Conservation (phyloP, 2,888 invertebrate genomes). For the Melipona bicolor region DNA sequence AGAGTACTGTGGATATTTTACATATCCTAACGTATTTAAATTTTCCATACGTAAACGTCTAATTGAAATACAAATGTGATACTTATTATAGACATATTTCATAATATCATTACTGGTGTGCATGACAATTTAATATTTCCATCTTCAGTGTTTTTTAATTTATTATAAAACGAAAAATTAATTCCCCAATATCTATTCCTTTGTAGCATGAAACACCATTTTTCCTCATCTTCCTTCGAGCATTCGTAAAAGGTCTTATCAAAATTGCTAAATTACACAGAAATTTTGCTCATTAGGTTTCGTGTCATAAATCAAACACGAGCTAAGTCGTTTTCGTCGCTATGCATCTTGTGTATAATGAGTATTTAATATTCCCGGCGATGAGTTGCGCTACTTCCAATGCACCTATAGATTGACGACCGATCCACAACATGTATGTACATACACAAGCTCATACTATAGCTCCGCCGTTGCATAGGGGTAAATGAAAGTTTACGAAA, state of each 20-base stretch:
- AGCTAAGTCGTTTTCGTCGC: neutral
- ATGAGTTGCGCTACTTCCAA: slow-evolving; percentile 46
- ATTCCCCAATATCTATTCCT: neutral
- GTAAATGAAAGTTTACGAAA: slow-evolving; percentile 54
- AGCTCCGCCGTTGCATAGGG: slow-evolving; percentile 29
- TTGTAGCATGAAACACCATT: neutral
- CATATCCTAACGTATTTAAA: neutral
- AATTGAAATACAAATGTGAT: neutral
- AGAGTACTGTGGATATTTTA: neutral
- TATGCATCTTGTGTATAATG: slow-evolving; percentile 12
- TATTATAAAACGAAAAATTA: too few relatives aligned
- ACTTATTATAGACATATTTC: neutral
- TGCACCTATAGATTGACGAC: slow-evolving; percentile 33
- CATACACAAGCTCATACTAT: neutral
- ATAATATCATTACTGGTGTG: neutral
- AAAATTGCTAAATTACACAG: neutral
- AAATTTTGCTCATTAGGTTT: neutral
- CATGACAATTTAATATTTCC: too few relatives aligned
- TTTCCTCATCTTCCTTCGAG: too few relatives aligned
- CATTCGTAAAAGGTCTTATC: neutral
- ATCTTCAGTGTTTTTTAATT: neutral
- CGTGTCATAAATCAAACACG: slow-evolving; percentile 15
- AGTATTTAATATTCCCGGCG: slow-evolving; percentile 39
- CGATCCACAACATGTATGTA: neutral
- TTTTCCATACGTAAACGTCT: neutral